phyloP scores from a whole-genome alignment of 2,113 vertebrate species.

The Crotalus tigris region DNA sequence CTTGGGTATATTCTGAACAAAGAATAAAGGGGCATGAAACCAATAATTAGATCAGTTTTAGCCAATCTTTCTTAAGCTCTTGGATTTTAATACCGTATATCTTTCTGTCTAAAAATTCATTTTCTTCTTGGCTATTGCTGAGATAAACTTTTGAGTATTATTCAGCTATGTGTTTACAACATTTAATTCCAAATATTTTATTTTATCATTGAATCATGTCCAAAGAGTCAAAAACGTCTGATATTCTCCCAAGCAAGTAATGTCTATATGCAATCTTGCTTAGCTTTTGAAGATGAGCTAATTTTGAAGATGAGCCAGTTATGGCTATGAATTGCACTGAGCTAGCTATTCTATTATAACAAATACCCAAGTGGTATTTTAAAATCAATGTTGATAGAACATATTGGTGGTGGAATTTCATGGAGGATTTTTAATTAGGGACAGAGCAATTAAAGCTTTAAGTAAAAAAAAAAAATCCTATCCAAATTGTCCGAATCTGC shows the following conservation, averaged over 20 bases:
- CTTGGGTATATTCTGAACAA: neutral
- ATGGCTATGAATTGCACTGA: neutral
- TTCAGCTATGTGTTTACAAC: neutral
- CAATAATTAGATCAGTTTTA: neutral
- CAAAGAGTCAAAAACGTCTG: neutral
- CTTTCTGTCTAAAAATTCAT: neutral
- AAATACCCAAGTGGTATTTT: neutral
- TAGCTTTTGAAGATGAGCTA: neutral
- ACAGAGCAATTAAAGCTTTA: neutral
- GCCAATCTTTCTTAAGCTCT: neutral
- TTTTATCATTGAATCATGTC: neutral
- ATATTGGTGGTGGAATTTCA: neutral
- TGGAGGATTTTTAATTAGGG: neutral
- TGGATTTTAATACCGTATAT: neutral
- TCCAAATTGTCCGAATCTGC: neutral
- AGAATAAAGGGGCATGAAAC: neutral
- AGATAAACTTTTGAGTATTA: neutral
- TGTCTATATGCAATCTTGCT: neutral
- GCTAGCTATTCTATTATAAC: neutral
- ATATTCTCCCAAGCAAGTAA: neutral
- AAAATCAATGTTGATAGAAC: neutral
- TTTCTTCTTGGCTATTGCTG: neutral
- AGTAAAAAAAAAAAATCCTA: neutral
- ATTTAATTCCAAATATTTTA: neutral
- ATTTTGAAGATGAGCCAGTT: neutral